These are phyloP conservation scores for Diacarnus erythraeanus DNA, from an alignment of 37 sponge, comb jelly and placozoan genomes.

Conservation along the genomic window DNA sequence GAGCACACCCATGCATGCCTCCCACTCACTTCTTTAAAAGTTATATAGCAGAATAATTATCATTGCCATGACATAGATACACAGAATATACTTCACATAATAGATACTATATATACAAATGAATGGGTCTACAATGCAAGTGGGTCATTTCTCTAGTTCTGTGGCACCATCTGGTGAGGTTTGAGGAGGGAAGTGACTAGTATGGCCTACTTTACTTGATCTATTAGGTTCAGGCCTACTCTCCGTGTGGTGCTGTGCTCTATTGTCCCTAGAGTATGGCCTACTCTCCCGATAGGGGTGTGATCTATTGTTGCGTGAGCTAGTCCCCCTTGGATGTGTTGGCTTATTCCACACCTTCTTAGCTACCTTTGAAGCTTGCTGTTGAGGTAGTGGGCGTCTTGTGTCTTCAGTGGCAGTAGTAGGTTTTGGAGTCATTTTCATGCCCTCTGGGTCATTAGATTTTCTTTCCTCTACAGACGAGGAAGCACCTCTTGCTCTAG, in stretches of 20 bases:
- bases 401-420: neutral
- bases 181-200: neutral
- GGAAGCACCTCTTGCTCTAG: conserved; percentile 5
- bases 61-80: neutral
- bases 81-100: too few species aligned
- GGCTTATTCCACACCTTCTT: neutral
- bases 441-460: too few species aligned
- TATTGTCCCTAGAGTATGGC: neutral
- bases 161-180: neutral
- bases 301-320: neutral
- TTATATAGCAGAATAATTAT: neutral
- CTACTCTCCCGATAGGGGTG: neutral
- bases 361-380: conserved; percentile 8
- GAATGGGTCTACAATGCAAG: too few species aligned
- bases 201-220: neutral
- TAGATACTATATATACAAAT: too few species aligned
- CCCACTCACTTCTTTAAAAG: neutral
- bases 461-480: neutral
- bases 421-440: too few species aligned
- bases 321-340: too few species aligned
- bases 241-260: neutral
- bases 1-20: neutral
- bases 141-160: too few species aligned
- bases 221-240: neutral
- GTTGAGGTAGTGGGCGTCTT: neutral